Percentiles rank a stretch among this genome's conserved stretches.
These are phyloP conservation scores for Channallabes apus DNA, from an alignment of 2,797 vertebrate species.

Conservation along the genomic window DNA sequence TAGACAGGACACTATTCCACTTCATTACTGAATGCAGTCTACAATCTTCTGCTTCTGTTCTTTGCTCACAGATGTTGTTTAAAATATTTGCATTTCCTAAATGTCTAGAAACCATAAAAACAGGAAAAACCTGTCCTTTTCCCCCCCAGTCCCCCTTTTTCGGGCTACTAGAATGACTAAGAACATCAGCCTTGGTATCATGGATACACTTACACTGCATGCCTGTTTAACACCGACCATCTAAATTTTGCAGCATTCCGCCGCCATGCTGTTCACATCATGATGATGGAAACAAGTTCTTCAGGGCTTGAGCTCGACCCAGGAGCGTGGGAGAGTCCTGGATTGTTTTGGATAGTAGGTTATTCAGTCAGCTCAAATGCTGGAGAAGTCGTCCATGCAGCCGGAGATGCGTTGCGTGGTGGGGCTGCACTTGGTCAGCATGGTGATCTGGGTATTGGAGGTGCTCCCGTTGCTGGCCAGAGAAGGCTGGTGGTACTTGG, in stretches of 20 bases:
- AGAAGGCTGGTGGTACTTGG: conserved; percentile 89
- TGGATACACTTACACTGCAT: conserved; percentile 11
- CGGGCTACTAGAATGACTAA: background rate
- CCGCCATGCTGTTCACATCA: background rate
- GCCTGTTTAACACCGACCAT: conserved; percentile 15
- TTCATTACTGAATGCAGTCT: background rate
- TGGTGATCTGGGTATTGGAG: conserved; percentile 94
- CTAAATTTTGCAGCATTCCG: conserved; percentile 3
- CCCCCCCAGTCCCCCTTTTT: background rate
- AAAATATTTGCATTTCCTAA: conserved; percentile 24
- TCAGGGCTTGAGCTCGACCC: background rate
- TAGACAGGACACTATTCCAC: background rate
- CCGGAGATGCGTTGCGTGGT: conserved; percentile 73
- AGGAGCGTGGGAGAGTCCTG: background rate
- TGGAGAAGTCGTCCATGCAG: conserved; percentile 69
- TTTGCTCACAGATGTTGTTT: background rate
- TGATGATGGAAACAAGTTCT: conserved; percentile 15
- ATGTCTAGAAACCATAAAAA: background rate
- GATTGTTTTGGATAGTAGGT: background rate
- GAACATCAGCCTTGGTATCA: conserved; percentile 14
- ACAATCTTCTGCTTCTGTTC: background rate
- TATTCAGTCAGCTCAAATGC: conserved; percentile 53
- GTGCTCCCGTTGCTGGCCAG: conserved; percentile 89
- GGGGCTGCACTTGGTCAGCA: conserved; percentile 90
- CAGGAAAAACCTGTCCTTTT: background rate